Evolutionary conservation across 2,113 vertebrate genomes (phyloP).

Genomic region (Antechinus flavipes): DNA sequence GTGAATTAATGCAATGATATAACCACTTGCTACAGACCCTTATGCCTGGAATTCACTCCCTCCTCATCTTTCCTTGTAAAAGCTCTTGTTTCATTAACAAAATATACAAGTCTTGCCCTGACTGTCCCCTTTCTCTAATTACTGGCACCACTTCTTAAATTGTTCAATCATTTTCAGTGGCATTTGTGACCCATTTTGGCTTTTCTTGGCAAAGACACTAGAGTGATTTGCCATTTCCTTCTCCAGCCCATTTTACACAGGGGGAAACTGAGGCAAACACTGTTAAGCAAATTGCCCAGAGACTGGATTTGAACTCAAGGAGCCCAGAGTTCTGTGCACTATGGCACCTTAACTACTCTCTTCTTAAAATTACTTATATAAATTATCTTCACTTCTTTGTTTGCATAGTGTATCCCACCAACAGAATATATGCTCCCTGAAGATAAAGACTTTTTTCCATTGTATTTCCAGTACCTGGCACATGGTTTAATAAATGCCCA

Average conservation of each 20-base stretch:
- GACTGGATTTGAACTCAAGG: not conserved
- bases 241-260: not conserved
- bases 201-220: not conserved
- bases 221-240: not conserved
- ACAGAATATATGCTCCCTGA: not conserved
- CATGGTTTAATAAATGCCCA: not conserved
- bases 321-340: not conserved
- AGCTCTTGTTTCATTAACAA: not conserved
- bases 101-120: not conserved
- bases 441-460: not conserved
- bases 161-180: not conserved
- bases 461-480: not conserved
- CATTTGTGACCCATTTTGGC: not conserved
- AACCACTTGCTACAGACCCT: not conserved
- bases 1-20: slow-evolving; percentile 43
- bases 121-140: not conserved
- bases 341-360: not conserved
- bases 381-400: not conserved
- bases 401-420: not conserved
- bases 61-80: not conserved
- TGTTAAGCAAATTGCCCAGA: not conserved
- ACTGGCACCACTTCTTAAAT: not conserved
- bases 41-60: not conserved
- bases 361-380: not conserved
- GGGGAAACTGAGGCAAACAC: not conserved